These are phyloP conservation scores for Heliopora coerulea DNA, from an alignment of 92 coral and sea anemone genomes.

Conservation along the genomic window DNA sequence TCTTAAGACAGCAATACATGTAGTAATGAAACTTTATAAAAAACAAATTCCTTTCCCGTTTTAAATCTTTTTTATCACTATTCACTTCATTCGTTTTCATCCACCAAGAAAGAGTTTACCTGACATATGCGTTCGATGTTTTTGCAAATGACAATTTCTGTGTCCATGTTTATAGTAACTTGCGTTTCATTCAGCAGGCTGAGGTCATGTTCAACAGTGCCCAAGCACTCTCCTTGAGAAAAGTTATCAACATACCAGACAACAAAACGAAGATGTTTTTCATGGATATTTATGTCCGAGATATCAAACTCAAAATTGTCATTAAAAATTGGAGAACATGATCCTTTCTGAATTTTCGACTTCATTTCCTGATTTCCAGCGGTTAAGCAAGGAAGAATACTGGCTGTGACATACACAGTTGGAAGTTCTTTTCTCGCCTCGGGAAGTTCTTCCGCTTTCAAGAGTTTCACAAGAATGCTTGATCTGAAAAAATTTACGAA, in stretches of 20 bases:
- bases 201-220: slow-evolving; percentile 72
- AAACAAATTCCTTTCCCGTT: too few relatives aligned
- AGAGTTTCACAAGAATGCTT: slow-evolving; percentile 67
- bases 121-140: slow-evolving; percentile 76
- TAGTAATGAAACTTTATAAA: too few relatives aligned
- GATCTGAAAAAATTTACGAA: slow-evolving; percentile 60
- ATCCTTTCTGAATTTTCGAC: slow-evolving; percentile 85
- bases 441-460: slow-evolving; percentile 92
- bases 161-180: slow-evolving; percentile 51
- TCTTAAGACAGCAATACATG: too few relatives aligned
- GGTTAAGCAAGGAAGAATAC: slow-evolving; percentile 60
- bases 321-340: slow-evolving; percentile 77
- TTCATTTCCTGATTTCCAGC: slow-evolving; percentile 69
- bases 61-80: too few relatives aligned
- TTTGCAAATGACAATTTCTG: slow-evolving; percentile 86
- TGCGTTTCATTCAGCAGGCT: slow-evolving; percentile 65
- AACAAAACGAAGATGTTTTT: slow-evolving; percentile 64
- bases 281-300: slow-evolving; percentile 62
- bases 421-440: slow-evolving; percentile 80
- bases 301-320: slow-evolving; percentile 79
- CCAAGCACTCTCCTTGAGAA: slow-evolving; percentile 88
- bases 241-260: slow-evolving; percentile 84
- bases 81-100: too few relatives aligned
- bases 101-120: too few relatives aligned
- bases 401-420: slow-evolving; percentile 73